Base-by-base conservation (phyloP, 2,113 vertebrate genomes). In the Lasiurus borealis region DNA sequence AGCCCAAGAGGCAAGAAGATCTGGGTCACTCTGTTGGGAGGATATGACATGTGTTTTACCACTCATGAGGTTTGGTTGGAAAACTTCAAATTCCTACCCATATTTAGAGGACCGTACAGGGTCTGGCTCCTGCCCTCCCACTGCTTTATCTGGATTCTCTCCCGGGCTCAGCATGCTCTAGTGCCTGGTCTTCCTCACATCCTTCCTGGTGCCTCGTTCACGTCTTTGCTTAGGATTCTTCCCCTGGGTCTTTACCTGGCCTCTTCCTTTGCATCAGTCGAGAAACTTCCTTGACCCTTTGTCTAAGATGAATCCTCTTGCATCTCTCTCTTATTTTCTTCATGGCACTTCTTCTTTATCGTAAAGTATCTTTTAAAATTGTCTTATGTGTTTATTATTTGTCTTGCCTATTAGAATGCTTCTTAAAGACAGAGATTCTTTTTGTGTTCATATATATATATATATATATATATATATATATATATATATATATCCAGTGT, bases 81-180 rank as follows among this genome's bases (percentile, higher is more conserved):
- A 44, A 69, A 62, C 5, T 4, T 40, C 27, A 19, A 11, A 23
- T 66, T 66, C 52, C 84, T 18, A 11, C 25, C 13, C 5, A 12
- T n/a, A 18, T 2, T 44, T 15, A 21, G 31, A 57, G 72, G 62
- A 54, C 10, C 29, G 18, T 6, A 0, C 0, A 0, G 31, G 25
- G 29, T 15, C 44, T 40, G 87, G 29, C 15, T 1, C 0, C 82
- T 59, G 44, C 31, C 71, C 10, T 2, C 29, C 7, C 8, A 12
- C 21, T 23, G 10, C 11, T 18, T 31, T 18, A 2, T n/a, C 36
- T 19, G 1, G n/a, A 0, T 31, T 29, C 34, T 13, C 78, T 59
- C 31, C 8, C 46, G 72, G 0, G 19, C 62, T 21, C 21, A 7
- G 2, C 40, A 10, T 0, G 5, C 36, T 40, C 8, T 21, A 15